Conservation (phyloP, 2,888 invertebrate genomes). For the Sphecodes monilicornis region DNA sequence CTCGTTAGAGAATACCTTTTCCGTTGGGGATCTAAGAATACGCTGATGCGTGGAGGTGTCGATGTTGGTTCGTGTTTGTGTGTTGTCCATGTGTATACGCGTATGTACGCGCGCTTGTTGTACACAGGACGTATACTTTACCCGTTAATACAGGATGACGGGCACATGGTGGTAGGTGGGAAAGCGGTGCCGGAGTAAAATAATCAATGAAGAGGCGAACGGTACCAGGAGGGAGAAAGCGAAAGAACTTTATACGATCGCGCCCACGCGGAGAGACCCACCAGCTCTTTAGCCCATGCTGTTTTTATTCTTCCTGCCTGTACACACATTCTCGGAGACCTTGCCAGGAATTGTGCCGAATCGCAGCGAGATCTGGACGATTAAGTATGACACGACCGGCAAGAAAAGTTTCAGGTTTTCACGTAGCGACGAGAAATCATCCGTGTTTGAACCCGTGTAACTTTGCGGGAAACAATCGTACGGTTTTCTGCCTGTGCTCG, state of each 20-base stretch:
- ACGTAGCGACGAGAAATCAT: not conserved
- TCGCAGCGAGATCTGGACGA: not conserved
- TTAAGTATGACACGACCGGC: not conserved
- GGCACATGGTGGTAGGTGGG: constrained; percentile 55
- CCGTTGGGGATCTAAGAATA: constrained; percentile 39
- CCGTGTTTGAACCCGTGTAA: not conserved
- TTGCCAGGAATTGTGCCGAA: constrained; percentile 59
- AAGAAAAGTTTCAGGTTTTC: not conserved
- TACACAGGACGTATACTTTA: constrained; percentile 35
- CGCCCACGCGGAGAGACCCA: constrained; percentile 65
- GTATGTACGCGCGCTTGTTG: not conserved
- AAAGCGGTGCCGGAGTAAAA: constrained; percentile 68
- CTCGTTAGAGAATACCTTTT: constrained; percentile 13
- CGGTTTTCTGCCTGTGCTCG: too few relatives aligned
- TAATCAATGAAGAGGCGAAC: constrained; percentile 72
- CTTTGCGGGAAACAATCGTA: not conserved
- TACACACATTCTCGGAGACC: constrained; percentile 40
- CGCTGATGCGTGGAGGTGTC: constrained; percentile 1
- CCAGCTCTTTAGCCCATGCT: constrained; percentile 49
- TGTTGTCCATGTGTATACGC: not conserved
- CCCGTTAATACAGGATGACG: constrained; percentile 45
- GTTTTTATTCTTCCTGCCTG: constrained; percentile 56
- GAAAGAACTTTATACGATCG: constrained; percentile 51
- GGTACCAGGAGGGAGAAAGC: constrained; percentile 60
- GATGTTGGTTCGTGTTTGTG: not conserved